Conservation (phyloP, 1,140 invertebrate genomes). For the Rhynchophorus ferrugineus region DNA sequence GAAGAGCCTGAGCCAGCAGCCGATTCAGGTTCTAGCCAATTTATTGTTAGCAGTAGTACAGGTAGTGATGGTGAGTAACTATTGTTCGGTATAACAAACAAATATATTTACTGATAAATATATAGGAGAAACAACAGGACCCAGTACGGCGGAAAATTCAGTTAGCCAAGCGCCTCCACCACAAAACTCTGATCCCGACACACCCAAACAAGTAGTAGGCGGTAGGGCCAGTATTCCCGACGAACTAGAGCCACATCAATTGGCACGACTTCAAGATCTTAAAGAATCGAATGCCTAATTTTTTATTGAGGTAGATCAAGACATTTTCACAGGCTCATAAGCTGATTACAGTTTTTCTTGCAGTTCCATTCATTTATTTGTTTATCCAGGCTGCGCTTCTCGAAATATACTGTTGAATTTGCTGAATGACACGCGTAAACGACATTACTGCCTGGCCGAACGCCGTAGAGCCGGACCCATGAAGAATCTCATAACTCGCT, state of each 20-base stretch:
- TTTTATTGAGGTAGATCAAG: no score
- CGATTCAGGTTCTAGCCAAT: constrained; percentile 48
- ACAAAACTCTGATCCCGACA: constrained; percentile 33
- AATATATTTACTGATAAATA: not conserved
- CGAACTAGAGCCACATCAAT: constrained; percentile 74
- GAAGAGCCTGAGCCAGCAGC: constrained; percentile 39
- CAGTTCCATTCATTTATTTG: not conserved
- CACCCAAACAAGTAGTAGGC: constrained; percentile 60
- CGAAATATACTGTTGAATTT: not conserved
- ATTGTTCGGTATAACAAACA: not conserved
- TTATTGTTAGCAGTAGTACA: constrained; percentile 51
- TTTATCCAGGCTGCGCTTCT: not conserved
- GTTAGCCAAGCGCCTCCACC: constrained; percentile 39
- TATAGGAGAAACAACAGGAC: constrained; percentile 49
- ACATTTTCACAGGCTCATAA: no score
- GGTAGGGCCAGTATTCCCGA: constrained; percentile 73
- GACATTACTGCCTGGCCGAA: not conserved
- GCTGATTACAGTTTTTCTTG: constrained; percentile 1
- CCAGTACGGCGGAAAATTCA: constrained; percentile 54
- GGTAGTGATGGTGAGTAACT: constrained; percentile 42
- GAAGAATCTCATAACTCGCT: not conserved
- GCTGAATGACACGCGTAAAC: not conserved
- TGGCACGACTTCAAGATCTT: constrained; percentile 72
- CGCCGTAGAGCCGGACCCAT: constrained; percentile 1
- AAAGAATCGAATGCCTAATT: constrained; percentile 86